Evolutionary conservation across 2,888 invertebrate species (phyloP).

Genomic region (Agrochola lota): DNA sequence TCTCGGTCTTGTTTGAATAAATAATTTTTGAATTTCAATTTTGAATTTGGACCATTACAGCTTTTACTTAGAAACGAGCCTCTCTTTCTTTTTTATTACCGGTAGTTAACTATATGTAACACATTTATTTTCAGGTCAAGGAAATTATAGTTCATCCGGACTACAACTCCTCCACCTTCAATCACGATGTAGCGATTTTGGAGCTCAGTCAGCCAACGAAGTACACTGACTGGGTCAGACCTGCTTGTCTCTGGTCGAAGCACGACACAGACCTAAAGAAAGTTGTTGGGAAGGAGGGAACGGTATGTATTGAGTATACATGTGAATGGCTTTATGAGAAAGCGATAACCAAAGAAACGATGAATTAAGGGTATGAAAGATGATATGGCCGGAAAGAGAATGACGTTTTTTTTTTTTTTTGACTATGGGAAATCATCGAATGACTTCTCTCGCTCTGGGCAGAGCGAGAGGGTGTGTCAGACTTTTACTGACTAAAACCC

Average conservation of each 20-base stretch:
- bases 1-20: no score
- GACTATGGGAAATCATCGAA: no score
- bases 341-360: no score
- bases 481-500: no score
- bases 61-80: neutral
- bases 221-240: constrained; percentile 89
- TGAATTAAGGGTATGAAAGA: no score
- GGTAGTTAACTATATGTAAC: neutral
- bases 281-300: constrained; percentile 87
- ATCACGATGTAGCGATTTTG: constrained; percentile 90
- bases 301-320: constrained; percentile 69
- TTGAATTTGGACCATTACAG: no score
- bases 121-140: constrained; percentile 78
- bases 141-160: constrained; percentile 89
- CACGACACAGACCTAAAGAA: constrained; percentile 79
- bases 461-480: no score
- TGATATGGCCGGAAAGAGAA: neutral
- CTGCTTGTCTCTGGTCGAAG: constrained; percentile 91
- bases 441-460: no score
- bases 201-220: constrained; percentile 85
- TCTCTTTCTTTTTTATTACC: neutral
- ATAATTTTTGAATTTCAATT: no score
- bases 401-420: no score
- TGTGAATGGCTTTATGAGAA: neutral
- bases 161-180: constrained; percentile 89